These are phyloP conservation scores for Bujurquina vittata DNA, from an alignment of 2,113 vertebrate genomes.

Conservation along the genomic window DNA sequence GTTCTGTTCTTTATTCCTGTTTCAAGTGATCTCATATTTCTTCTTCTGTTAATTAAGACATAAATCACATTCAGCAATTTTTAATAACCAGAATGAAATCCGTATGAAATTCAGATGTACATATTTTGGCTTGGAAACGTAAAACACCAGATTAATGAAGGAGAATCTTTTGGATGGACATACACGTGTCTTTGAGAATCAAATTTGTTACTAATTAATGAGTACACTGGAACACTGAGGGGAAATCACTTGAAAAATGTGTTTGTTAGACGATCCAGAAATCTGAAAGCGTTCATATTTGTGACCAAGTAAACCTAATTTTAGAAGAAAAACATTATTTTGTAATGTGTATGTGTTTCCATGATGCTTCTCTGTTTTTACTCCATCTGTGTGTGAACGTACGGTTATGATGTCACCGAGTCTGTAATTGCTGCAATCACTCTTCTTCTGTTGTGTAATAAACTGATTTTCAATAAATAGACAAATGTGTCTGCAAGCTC, in stretches of 20 bases:
- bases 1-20: not conserved
- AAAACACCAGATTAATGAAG: not conserved
- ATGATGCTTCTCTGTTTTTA: not conserved
- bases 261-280: not conserved
- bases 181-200: not conserved
- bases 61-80: not conserved
- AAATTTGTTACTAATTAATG: not conserved
- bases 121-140: not conserved
- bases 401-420: not conserved
- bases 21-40: not conserved
- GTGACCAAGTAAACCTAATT: not conserved
- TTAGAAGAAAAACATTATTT: not conserved
- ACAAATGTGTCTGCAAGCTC: not conserved
- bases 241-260: too few relatives aligned
- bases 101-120: not conserved
- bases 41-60: not conserved
- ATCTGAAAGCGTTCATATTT: not conserved
- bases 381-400: not conserved
- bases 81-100: not conserved
- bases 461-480: constrained; percentile 24
- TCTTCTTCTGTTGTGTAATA: constrained; percentile 20
- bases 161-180: not conserved
- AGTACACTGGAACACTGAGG: not conserved
- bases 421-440: not conserved
- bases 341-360: not conserved